Percentiles rank a stretch among this genome's conserved stretches.
Evolutionary conservation across 1,140 invertebrate genomes (phyloP).

Genomic region (Pogonomyrmex californicus): DNA sequence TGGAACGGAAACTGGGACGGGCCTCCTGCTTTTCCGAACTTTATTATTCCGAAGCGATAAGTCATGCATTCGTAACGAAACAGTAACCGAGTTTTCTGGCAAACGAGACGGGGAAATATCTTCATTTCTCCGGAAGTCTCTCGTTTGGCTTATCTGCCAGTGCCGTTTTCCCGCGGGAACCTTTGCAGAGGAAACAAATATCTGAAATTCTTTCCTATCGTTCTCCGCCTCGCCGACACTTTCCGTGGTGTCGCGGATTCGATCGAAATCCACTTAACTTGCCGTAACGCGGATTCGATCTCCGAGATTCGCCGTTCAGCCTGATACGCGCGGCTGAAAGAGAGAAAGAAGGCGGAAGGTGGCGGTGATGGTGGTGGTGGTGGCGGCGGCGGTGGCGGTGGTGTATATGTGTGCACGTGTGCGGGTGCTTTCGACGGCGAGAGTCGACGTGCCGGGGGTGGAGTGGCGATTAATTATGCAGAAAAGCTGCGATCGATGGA

Average conservation of each 20-base stretch:
- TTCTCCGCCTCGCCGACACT: neutral
- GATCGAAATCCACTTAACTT: constrained; percentile 70
- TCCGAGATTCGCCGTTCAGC: constrained; percentile 50
- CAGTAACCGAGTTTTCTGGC: constrained; percentile 28
- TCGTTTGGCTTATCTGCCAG: neutral
- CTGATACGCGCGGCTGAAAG: constrained; percentile 16
- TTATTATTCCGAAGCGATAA: constrained; percentile 43
- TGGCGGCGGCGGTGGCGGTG: neutral
- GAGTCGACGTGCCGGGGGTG: constrained; percentile 50
- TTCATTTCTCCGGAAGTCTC: neutral
- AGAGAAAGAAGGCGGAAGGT: constrained; percentile 24
- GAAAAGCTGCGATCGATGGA: constrained; percentile 80
- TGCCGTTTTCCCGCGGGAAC: neutral
- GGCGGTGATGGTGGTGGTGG: neutral
- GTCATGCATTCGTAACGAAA: constrained; percentile 70
- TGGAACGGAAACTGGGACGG: neutral
- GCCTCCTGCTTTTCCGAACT: constrained; percentile 34
- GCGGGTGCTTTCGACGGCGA: constrained; percentile 40
- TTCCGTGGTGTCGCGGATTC: constrained; percentile 19
- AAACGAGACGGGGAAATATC: neutral
- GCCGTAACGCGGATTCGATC: constrained; percentile 61
- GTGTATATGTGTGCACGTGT: neutral
- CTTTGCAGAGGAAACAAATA: constrained; percentile 23
- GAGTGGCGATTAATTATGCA: constrained; percentile 81
- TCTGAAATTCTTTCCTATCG: constrained; percentile 12